These are phyloP conservation scores for Troilus luridus DNA, from an alignment of 2,888 invertebrate species.

Conservation along the genomic window DNA sequence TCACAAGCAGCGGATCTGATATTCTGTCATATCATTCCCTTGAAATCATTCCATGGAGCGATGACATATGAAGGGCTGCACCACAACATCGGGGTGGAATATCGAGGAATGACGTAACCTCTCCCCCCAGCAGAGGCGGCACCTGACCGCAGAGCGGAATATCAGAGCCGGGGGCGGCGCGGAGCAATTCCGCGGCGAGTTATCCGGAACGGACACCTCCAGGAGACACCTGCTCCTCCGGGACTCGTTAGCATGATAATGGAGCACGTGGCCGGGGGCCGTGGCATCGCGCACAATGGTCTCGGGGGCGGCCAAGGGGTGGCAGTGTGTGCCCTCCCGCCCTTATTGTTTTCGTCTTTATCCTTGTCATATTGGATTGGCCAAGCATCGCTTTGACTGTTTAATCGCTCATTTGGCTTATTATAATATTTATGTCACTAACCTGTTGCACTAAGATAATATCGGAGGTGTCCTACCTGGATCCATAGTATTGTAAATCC, in stretches of 20 bases:
- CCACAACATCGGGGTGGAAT: not conserved
- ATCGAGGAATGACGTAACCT: not conserved
- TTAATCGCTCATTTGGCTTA: not conserved
- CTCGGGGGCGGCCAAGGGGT: not conserved
- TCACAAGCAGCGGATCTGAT: too few species aligned
- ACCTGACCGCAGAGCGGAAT: not conserved
- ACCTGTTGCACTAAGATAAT: not conserved
- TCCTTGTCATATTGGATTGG: too few species aligned
- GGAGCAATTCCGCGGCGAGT: constrained; percentile 56
- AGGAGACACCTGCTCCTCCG: not conserved
- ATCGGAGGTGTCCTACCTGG: too few species aligned
- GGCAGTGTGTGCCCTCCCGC: not conserved
- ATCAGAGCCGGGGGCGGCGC: constrained; percentile 21
- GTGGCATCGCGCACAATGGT: not conserved
- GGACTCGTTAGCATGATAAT: constrained; percentile 50
- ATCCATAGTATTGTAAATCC: too few species aligned
- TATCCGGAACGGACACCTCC: constrained; percentile 55
- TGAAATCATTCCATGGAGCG: not conserved
- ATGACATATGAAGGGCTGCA: not conserved
- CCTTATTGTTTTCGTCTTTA: not conserved
- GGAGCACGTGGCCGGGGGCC: constrained; percentile 2
- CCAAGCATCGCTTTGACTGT: too few species aligned
- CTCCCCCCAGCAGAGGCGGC: not conserved
- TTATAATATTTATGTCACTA: not conserved
- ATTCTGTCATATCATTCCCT: too few species aligned